Percentiles rank a stretch among this genome's conserved stretches.
phyloP scores from a whole-genome alignment of 2,113 vertebrate species.

The Chroicocephalus ridibundus region DNA sequence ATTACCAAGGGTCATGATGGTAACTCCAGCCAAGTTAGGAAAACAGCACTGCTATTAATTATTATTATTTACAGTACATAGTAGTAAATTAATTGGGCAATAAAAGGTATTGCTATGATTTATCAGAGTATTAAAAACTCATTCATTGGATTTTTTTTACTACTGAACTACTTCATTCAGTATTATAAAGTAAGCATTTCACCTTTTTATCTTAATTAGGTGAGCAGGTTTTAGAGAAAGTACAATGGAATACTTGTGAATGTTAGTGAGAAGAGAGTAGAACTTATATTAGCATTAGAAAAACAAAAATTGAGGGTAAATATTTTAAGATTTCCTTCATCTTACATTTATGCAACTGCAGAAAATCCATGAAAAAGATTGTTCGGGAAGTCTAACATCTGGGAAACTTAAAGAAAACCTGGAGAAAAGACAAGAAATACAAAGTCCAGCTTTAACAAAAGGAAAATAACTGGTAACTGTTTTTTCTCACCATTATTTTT shows the following conservation, averaged over 20 bases:
- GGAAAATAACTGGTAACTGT: not conserved
- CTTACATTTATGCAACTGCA: not conserved
- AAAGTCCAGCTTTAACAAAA: not conserved
- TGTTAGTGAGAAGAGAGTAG: not conserved
- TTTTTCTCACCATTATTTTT: not conserved
- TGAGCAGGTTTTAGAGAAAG: not conserved
- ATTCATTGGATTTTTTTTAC: not conserved
- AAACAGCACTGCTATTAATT: conserved; percentile 10
- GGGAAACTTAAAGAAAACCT: not conserved
- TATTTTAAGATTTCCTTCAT: not conserved
- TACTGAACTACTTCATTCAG: not conserved
- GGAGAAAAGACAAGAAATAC: not conserved
- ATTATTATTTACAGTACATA: not conserved
- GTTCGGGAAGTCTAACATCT: not conserved
- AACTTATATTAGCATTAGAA: not conserved
- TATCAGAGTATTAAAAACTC: conserved; percentile 34
- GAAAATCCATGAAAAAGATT: not conserved
- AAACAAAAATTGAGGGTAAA: not conserved
- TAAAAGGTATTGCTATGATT: conserved; percentile 28
- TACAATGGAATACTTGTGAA: not conserved
- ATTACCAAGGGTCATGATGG: not conserved
- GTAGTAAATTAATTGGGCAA: conserved; percentile 16
- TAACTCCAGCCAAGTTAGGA: not conserved
- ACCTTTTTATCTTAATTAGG: not conserved
- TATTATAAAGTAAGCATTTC: not conserved